Base-by-base conservation (phyloP, 2,797 vertebrate genomes). In the Amniataba percoides region DNA sequence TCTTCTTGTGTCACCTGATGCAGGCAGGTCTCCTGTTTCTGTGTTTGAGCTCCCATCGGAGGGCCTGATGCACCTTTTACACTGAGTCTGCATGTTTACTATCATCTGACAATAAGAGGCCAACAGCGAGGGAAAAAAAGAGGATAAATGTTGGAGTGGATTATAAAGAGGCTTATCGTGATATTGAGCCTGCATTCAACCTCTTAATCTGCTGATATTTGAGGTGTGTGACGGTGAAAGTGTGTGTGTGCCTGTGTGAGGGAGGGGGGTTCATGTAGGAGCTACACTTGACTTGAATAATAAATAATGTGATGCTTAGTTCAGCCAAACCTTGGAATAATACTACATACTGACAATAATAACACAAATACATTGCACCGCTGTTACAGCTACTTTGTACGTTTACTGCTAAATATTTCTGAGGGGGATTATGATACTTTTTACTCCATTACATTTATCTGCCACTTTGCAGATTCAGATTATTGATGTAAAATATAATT, bases 131-230 rank as follows among this genome's bases (percentile, higher is more conserved):
- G 27, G 5, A 36, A 16, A 3, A 74, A 34, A 45, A 3, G 0
- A 60, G 23, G 10, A 58, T 60, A 2, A 23, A 49, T 56, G 48
- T 23, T 7, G 59, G 21, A 56, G 59, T 42, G 71, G 67, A 76
- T 78, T 58, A 62, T 43, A 34, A 46, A 76, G 55, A 51, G 66
- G 71, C 16, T 80, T 64, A 61, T 74, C 0, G 7, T 68, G 80
- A 77, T 52, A 63, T 34, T 59, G 56, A 63, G 61, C 74, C 49
- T 49, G 23, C 1, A 39, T 43, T 5, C 2, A 40, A 34, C 39
- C 14, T 52, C 13, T 53, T 64, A 77, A 70, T 45, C 19, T 0
- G 12, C 14, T 40, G 13, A 21, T 34, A 16, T 83, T 76, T 48
- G 61, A 40, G 21, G 7, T 48, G 23, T 65, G 1, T 0, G 12